Evolutionary conservation across 2,888 invertebrate species (phyloP).

Genomic region (Trimorus sp.): DNA sequence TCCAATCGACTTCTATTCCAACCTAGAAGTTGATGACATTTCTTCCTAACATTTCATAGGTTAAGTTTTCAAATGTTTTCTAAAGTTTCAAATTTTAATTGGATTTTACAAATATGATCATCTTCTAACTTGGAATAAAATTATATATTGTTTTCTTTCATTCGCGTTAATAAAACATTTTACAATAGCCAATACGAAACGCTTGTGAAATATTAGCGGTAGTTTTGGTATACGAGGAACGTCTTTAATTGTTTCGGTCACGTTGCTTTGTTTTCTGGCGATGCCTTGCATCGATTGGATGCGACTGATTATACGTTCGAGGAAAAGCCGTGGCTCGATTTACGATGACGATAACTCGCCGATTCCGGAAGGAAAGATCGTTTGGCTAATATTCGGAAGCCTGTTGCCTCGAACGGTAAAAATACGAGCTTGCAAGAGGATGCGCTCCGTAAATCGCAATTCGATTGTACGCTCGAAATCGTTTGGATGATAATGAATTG

Average conservation of each 20-base stretch:
- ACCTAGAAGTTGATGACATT: too few species aligned
- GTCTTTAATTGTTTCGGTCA: slow-evolving; percentile 45
- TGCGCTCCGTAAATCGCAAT: slow-evolving; percentile 50
- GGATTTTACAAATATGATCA: too few species aligned
- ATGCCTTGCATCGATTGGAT: slow-evolving; percentile 37
- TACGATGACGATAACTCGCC: slow-evolving; percentile 42
- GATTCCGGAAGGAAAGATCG: slow-evolving; percentile 26
- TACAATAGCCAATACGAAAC: too few species aligned
- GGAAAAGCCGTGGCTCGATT: slow-evolving; percentile 38
- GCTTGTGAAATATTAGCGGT: neutral
- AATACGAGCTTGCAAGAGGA: slow-evolving; percentile 5
- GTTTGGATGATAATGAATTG: slow-evolving; percentile 60
- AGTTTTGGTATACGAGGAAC: slow-evolving; percentile 8
- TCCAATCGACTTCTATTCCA: too few species aligned
- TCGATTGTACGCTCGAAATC: slow-evolving; percentile 54
- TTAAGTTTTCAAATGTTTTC: too few species aligned
- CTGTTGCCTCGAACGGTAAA: slow-evolving; percentile 34
- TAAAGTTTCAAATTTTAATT: too few species aligned
- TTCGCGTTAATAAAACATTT: too few species aligned
- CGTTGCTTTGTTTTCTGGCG: slow-evolving; percentile 37
- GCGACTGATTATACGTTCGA: slow-evolving; percentile 41
- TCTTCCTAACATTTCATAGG: too few species aligned
- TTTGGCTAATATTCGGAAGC: slow-evolving; percentile 29
- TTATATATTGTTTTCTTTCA: too few species aligned
- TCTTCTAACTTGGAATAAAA: too few species aligned